phyloP scores from a whole-genome alignment of 1,140 invertebrate genomes.

The Sarcophaga peregrina region DNA sequence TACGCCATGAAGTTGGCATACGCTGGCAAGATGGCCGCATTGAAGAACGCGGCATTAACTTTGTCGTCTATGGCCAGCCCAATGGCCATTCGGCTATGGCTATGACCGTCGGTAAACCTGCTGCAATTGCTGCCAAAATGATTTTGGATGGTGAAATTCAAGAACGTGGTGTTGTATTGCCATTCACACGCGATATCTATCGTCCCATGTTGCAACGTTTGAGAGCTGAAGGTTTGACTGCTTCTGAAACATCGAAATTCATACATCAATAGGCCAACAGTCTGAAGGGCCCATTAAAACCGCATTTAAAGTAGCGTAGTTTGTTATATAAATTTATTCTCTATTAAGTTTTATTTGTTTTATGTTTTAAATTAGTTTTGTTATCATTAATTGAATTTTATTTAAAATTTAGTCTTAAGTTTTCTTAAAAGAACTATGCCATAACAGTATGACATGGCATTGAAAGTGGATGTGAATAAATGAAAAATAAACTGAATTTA shows the following conservation, averaged over 20 bases:
- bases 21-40: slow-evolving; percentile 88
- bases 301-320: neutral
- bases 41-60: slow-evolving; percentile 88
- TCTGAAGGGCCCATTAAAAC: neutral
- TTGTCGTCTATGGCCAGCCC: slow-evolving; percentile 92
- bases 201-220: slow-evolving; percentile 87
- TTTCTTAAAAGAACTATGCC: no score
- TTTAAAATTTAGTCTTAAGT: no score
- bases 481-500: no score
- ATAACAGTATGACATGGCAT: no score
- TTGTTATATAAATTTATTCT: neutral
- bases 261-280: slow-evolving; percentile 48
- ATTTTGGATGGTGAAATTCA: slow-evolving; percentile 96
- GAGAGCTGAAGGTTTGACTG: slow-evolving; percentile 84
- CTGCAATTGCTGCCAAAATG: slow-evolving; percentile 97
- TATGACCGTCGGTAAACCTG: slow-evolving; percentile 94
- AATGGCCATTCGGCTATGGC: slow-evolving; percentile 96
- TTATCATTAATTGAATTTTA: no score
- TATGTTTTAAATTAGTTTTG: neutral
- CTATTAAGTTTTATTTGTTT: neutral
- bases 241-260: slow-evolving; percentile 73
- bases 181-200: slow-evolving; percentile 91
- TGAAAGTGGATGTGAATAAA: no score
- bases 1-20: slow-evolving; percentile 93
- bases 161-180: slow-evolving; percentile 89